Evolutionary conservation across 1,140 invertebrate genomes (phyloP).

Genomic region (Brachionus angularis): DNA sequence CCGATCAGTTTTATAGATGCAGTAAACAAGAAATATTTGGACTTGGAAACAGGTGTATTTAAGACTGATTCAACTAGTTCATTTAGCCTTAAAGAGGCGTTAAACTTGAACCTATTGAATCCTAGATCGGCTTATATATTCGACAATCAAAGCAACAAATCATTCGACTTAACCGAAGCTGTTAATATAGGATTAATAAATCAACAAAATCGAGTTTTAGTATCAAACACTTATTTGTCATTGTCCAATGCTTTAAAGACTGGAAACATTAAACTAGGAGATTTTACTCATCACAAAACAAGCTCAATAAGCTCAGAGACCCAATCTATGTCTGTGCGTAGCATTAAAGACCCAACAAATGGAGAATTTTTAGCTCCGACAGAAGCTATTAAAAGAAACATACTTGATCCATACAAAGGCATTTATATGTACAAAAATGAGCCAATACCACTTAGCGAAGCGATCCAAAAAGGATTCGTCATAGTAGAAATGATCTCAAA

Average conservation of each 20-base stretch:
- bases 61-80: background rate
- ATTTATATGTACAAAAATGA: conserved; percentile 48
- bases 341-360: conserved; percentile 70
- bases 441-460: conserved; percentile 49
- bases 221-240: background rate
- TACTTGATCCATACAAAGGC: conserved; percentile 48
- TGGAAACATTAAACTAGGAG: conserved; percentile 13
- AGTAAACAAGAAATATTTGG: conserved; percentile 18
- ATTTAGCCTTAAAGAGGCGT: background rate
- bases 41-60: conserved; percentile 14
- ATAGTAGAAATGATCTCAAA: conserved; percentile 49
- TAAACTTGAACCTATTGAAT: background rate
- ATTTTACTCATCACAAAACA: background rate
- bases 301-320: conserved; percentile 60
- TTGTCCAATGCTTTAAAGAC: conserved; percentile 26
- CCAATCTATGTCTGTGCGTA: conserved; percentile 74
- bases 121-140: background rate
- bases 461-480: conserved; percentile 49
- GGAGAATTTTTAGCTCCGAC: conserved; percentile 68
- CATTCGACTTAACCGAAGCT: conserved; percentile 18
- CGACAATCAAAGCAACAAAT: background rate
- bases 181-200: conserved; percentile 13
- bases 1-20: conserved; percentile 28
- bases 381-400: conserved; percentile 66
- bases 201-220: background rate